Percentiles rank a stretch among this genome's conserved stretches.
Conservation (phyloP, 2,113 vertebrate species). For the Podocnemis expansa region DNA sequence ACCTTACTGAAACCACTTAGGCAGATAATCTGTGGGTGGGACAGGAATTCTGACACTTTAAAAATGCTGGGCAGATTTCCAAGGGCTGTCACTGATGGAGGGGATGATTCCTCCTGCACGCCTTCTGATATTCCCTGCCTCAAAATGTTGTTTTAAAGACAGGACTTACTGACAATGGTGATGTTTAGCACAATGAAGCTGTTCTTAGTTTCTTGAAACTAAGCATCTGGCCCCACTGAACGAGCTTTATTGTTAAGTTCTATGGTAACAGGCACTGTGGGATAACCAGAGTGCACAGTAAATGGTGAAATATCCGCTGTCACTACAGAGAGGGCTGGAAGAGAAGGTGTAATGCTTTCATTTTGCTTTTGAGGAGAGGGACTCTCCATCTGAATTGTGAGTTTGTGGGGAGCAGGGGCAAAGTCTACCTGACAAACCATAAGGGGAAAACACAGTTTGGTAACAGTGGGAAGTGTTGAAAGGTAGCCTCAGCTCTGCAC, state of each 20-base stretch:
- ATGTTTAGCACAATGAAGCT: conserved; percentile 18
- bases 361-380: conserved; percentile 40
- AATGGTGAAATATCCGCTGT: conserved; percentile 79
- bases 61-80: neutral
- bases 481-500: neutral
- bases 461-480: neutral
- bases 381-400: neutral
- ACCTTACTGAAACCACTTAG: neutral
- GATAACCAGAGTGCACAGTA: conserved; percentile 66
- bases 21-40: neutral
- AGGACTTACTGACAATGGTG: conserved; percentile 17
- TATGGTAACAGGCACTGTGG: conserved; percentile 58
- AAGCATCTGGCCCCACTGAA: conserved; percentile 74
- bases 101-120: neutral
- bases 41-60: neutral
- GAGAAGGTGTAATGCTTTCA: conserved; percentile 37
- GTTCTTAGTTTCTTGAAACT: conserved; percentile 60
- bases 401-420: neutral
- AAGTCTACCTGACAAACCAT: neutral
- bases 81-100: neutral
- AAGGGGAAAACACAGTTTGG: neutral
- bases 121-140: conserved; percentile 35
- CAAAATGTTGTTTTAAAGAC: conserved; percentile 39
- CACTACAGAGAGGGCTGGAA: conserved; percentile 41
- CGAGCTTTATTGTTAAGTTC: conserved; percentile 65